Base-by-base conservation (phyloP, 1,140 invertebrate genomes). In the Apis florea region DNA sequence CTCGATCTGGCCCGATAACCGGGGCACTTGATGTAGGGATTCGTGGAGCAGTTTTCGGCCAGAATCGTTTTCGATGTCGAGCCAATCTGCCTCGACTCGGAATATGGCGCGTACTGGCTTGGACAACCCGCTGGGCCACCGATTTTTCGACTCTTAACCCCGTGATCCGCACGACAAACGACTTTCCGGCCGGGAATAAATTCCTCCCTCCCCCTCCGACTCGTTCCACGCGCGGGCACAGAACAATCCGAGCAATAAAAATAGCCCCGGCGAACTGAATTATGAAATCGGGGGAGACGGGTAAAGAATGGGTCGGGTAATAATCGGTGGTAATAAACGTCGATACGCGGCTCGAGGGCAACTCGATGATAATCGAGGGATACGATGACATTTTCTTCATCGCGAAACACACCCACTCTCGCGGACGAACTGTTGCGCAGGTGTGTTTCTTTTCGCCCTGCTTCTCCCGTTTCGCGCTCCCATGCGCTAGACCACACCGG, bases 41-140 rank as follows among this genome's bases (percentile, higher is more conserved):
- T 51, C 77, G 64, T 81, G 75, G 81, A 77, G 83, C 70, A 82
- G 78, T 90, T 91, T 89, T 86, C 79, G 85, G 74, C 81, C 76
- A 79, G 80, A 84, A 80, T 88, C 77, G 85, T 87, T 91, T 88
- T 92, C 87, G 86, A 90, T 91, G 89, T 91, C 88, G 86, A 81
- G 73, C 72, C 72, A 73, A 86, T 79, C 81, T 77, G 59, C 73
- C 78, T 75, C 78, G 64, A 82, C 66, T 76, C 58, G 70, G 85
- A 87, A 87, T 84, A 79, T 79, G 70, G 59, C 64, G 58, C 73
- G 77, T 61, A 86, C 77, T 74, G 68, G 64, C 82, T 51, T 26
- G 74, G 79, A 82, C 81, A 80, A 88, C 79, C 83, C 80, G 73
- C 82, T 79, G 84, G 40, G 77, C 84, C 74, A 78, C 79, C 82